Base-by-base conservation (phyloP, 2,113 vertebrate genomes). In the Passer montanus region DNA sequence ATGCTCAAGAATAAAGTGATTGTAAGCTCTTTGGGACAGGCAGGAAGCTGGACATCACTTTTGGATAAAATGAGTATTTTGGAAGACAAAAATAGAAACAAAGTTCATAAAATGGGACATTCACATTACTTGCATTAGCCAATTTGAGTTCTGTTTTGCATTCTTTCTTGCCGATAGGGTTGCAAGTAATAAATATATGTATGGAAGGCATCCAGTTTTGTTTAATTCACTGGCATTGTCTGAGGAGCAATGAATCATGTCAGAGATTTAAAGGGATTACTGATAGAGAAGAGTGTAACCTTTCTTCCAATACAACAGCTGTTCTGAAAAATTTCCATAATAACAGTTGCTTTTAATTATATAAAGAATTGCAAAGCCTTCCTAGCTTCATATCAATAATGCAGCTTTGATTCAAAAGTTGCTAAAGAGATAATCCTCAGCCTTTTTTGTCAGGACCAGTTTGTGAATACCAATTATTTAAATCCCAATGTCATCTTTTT, bases 291-390 rank as follows among this genome's bases (percentile, higher is more conserved):
- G 84, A 92, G 96, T 87, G 76, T 74, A 93, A 95, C 84, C 75
- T 89, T 93, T 93, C 90, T 96, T 96, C 89, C 90, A 96, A 43
- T 68, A 77, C 88, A 97, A 94, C 96, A 97, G 94, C 96, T 97
- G 91, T 92, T 94, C 63, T 10, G 26, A 93, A 87, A 96, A 95
- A 90, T 91, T 88, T 96, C 94, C 93, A 92, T 94, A 92, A 96
- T 96, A 97, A 97, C 92, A 94, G 92, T 96, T 95, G 76, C 82
- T 95, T 97, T 97, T 97, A 97, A 97, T 97, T 98, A 96, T 77
- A 95, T 90, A 95, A 97, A 97, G 86, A 97, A 92, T 22, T 30
- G 79, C 79, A 95, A 95, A 97, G 79, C 67, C 95, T 93, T 95
- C 96, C 91, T 94, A 92, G 69, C 84, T 97, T 97, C 90, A 66